Evolutionary conservation across 2,113 vertebrate species (phyloP).

Genomic region (Antigone vipio): DNA sequence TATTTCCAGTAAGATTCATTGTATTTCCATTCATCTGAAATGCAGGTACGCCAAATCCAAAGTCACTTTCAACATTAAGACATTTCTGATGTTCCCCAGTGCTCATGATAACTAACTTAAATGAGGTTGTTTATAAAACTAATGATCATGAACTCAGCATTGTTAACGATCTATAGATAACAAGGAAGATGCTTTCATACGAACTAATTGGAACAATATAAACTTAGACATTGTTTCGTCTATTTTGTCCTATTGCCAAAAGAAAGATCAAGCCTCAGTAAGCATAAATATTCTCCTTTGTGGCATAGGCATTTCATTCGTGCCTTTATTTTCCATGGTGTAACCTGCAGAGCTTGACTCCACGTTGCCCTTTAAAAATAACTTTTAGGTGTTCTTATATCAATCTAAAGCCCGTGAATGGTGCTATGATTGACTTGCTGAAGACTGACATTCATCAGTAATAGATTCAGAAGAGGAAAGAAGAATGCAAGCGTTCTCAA

Average conservation of each 20-base stretch:
- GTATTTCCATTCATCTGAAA: background rate
- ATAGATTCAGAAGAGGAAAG: constrained; percentile 40
- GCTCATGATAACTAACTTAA: background rate
- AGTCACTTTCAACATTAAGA: constrained; percentile 43
- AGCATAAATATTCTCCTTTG: background rate
- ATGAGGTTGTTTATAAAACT: constrained; percentile 1
- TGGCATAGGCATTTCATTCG: background rate
- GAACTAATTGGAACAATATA: background rate
- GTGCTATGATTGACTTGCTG: constrained; percentile 46
- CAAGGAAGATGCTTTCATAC: background rate
- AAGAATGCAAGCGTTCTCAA: constrained; percentile 20
- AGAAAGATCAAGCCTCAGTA: background rate
- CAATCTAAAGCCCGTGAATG: constrained; percentile 29
- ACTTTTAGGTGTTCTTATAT: constrained; percentile 40
- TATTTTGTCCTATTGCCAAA: background rate
- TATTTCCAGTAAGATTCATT: background rate
- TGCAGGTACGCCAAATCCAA: background rate
- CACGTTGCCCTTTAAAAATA: constrained; percentile 42
- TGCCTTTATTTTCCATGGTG: background rate
- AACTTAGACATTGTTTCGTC: background rate
- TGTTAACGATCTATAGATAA: background rate
- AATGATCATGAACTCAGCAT: background rate
- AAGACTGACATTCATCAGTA: constrained; percentile 49
- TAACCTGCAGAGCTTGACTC: constrained; percentile 18
- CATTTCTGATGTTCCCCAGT: background rate